phyloP scores from a whole-genome alignment of 2,113 vertebrate genomes.

The Macrotus californicus region DNA sequence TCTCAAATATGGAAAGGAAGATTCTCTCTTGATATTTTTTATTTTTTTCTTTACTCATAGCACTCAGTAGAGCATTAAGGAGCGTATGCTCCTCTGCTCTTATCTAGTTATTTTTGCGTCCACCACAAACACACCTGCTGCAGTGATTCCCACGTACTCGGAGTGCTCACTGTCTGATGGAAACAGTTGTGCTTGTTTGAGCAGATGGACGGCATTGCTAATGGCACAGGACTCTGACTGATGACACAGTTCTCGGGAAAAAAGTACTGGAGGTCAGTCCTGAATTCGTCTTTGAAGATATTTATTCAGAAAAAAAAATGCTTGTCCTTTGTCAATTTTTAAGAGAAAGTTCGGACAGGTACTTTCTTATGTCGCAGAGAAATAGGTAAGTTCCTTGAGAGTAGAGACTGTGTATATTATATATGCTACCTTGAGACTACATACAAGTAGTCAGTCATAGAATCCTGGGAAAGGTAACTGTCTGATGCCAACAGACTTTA shows the following conservation, averaged over 20 bases:
- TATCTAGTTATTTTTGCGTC: conserved; percentile 30
- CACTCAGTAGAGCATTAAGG: neutral
- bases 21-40: neutral
- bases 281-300: neutral
- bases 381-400: neutral
- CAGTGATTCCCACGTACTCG: neutral
- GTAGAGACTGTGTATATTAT: neutral
- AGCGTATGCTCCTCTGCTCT: neutral
- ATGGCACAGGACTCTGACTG: neutral
- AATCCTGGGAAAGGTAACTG: neutral
- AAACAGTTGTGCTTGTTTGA: conserved; percentile 26
- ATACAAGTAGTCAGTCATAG: neutral
- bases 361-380: neutral
- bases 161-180: neutral
- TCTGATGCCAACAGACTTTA: neutral
- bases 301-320: neutral
- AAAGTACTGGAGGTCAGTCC: neutral
- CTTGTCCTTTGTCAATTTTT: neutral
- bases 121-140: conserved; percentile 28
- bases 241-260: neutral
- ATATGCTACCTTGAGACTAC: neutral
- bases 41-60: neutral
- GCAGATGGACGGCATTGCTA: neutral
- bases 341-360: neutral
- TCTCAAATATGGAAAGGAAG: neutral